phyloP scores from a whole-genome alignment of 2,888 invertebrate species.

The Chloroclystis v-ata region DNA sequence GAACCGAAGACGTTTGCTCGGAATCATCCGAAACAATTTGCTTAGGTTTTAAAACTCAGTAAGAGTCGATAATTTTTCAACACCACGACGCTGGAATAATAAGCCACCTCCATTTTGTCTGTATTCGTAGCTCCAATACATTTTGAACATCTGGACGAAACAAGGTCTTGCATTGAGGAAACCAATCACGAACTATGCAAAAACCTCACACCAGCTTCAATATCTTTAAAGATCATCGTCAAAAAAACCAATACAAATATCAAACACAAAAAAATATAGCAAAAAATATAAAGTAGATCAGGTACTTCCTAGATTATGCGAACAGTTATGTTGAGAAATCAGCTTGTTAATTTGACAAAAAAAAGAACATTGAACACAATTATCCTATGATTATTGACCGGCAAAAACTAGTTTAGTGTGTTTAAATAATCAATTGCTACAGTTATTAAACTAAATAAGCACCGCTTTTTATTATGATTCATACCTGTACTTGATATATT shows the following conservation, averaged over 20 bases:
- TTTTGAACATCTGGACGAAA: slow-evolving; percentile 60
- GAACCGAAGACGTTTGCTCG: no score
- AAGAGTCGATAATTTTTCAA: no score
- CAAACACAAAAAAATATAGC: slow-evolving; percentile 32
- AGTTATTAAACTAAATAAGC: slow-evolving; percentile 13
- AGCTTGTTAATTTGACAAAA: slow-evolving; percentile 30
- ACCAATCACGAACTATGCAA: slow-evolving; percentile 46
- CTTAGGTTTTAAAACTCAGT: no score
- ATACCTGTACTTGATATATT: no score
- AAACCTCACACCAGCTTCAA: slow-evolving; percentile 58
- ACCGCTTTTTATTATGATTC: background rate
- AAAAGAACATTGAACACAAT: slow-evolving; percentile 30
- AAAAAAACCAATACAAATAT: slow-evolving; percentile 30
- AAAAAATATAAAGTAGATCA: slow-evolving; percentile 51
- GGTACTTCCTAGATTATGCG: slow-evolving; percentile 48
- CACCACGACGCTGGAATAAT: background rate
- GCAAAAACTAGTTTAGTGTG: slow-evolving; percentile 28
- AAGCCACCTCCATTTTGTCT: slow-evolving; percentile 38
- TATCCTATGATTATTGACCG: slow-evolving; percentile 26
- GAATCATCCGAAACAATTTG: no score
- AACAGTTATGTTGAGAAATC: slow-evolving; percentile 47
- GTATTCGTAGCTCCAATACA: slow-evolving; percentile 41
- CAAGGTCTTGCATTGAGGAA: slow-evolving; percentile 70
- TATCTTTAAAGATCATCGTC: slow-evolving; percentile 58
- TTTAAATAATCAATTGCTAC: slow-evolving; percentile 25